These are phyloP conservation scores for Athetis lepigone DNA, from an alignment of 2,888 invertebrate genomes.

Conservation along the genomic window DNA sequence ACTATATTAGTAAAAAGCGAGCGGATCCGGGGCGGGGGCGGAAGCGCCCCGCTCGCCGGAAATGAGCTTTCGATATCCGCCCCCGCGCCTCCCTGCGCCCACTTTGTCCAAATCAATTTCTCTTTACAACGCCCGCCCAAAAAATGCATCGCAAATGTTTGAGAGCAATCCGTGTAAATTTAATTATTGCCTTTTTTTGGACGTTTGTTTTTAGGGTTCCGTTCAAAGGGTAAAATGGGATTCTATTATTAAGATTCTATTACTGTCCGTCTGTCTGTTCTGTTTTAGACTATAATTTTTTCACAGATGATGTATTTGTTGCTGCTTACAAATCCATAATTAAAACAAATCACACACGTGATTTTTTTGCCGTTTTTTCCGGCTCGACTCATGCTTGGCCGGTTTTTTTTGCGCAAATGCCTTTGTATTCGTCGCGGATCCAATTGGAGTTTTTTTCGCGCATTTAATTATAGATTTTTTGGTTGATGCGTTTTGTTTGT, in stretches of 20 bases:
- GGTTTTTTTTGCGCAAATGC: constrained; percentile 34
- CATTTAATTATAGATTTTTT: constrained; percentile 39
- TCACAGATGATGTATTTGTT: too few relatives aligned
- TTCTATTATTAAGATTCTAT: too few relatives aligned
- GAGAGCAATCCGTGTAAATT: constrained; percentile 60
- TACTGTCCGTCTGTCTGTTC: too few relatives aligned
- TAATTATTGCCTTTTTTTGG: constrained; percentile 57
- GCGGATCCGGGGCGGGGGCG: constrained; percentile 61
- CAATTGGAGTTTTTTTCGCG: constrained; percentile 40
- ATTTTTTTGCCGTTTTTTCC: too few relatives aligned
- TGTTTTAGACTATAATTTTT: too few relatives aligned
- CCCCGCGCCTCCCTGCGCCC: constrained; percentile 69
- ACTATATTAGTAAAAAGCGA: constrained; percentile 66
- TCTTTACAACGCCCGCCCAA: constrained; percentile 71
- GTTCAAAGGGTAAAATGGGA: too few relatives aligned
- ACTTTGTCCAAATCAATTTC: constrained; percentile 86
- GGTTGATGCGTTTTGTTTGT: constrained; percentile 37
- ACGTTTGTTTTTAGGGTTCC: constrained; percentile 19
- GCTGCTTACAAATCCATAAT: too few relatives aligned
- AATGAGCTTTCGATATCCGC: constrained; percentile 86
- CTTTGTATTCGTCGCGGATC: constrained; percentile 45
- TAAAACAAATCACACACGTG: too few relatives aligned
- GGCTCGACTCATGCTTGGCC: too few relatives aligned
- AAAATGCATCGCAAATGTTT: constrained; percentile 71
- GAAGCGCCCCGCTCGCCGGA: constrained; percentile 77